Evolutionary conservation across 2,797 vertebrate species (phyloP), one percentile per base, ranked within the genome.

Genomic region (Amniataba percoides): DNA sequence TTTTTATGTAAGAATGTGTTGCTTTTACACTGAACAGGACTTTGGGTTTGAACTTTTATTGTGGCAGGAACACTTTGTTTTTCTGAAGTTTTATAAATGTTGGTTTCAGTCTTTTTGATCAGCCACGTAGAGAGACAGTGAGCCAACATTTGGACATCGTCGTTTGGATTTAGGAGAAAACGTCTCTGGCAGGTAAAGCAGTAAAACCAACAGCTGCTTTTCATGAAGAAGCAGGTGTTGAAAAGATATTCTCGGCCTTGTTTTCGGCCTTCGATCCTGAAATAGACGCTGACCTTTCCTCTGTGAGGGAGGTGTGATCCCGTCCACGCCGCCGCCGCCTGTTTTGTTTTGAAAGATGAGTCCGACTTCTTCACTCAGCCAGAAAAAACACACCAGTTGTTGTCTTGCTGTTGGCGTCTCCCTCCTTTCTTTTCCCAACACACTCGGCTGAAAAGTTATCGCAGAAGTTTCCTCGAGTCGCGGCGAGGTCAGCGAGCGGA

Each of bases 271-370:
- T 27, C 2, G 1, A 64, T 19, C 45, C 39, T 64, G 4, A 81
- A 85, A 71, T 63, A 55, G 67, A 58, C 0, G 0, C 25, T 7
- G 21, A 80, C 61, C 23, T 78, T 7, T 60, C 5, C 43, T 10
- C 40, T 39, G 19, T 45, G 40, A 49, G 27, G n/a, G 27, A 48
- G 52, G n/a, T 27, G 31, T 0, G 9, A 42, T 16, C 79, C 42
- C 61, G 15, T 43, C 9, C 16, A 27, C 8, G 0, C 0, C 1
- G 48, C 39, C 21, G 56, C 49, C 48, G 52, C 19, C 16, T 16
- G 36, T 21, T 71, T 31, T 45, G 58, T 39, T 70, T 21, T 63
- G 34, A 77, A 55, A 46, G 10, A 71, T 5, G 61, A 77, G 62
- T 34, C 61, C 10, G 8, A 51, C 61, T 52, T 60, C 62, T 56